Conservation (phyloP, 1,140 invertebrate species). For the Sycophaga agraensis region DNA sequence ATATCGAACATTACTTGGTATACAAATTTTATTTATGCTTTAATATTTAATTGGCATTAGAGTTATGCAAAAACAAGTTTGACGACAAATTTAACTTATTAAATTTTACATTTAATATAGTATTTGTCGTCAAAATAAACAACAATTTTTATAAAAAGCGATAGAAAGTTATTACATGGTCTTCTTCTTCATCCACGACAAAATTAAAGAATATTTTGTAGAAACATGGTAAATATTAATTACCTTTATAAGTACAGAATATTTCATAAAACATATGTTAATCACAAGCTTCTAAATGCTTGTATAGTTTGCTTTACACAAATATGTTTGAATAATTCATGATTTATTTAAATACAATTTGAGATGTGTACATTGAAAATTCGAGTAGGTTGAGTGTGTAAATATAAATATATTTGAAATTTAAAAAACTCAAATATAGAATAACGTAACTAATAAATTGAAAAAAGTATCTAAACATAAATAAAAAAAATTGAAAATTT, state of each 20-base stretch:
- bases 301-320: background rate
- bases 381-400: no score
- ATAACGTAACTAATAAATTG: slow-evolving; percentile 24
- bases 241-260: background rate
- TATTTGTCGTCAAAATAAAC: slow-evolving; percentile 10
- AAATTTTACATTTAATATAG: slow-evolving; percentile 15
- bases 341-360: slow-evolving; percentile 13
- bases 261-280: background rate
- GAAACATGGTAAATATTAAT: background rate
- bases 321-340: background rate
- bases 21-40: slow-evolving; percentile 23
- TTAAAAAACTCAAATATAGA: slow-evolving; percentile 14
- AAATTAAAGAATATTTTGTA: slow-evolving; percentile 9
- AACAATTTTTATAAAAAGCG: slow-evolving; percentile 3
- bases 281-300: background rate
- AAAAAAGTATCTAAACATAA: slow-evolving; percentile 26
- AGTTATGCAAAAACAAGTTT: background rate
- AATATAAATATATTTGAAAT: slow-evolving; percentile 16
- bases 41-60: background rate
- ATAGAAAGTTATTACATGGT: slow-evolving; percentile 4
- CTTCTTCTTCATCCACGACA: background rate
- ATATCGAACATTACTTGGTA: no score
- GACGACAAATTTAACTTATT: slow-evolving; percentile 4
- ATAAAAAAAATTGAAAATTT: slow-evolving; percentile 25
- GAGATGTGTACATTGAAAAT: slow-evolving; percentile 1